Base-by-base conservation (phyloP, 2,113 vertebrate species). In the Dicrurus megarhynchus region DNA sequence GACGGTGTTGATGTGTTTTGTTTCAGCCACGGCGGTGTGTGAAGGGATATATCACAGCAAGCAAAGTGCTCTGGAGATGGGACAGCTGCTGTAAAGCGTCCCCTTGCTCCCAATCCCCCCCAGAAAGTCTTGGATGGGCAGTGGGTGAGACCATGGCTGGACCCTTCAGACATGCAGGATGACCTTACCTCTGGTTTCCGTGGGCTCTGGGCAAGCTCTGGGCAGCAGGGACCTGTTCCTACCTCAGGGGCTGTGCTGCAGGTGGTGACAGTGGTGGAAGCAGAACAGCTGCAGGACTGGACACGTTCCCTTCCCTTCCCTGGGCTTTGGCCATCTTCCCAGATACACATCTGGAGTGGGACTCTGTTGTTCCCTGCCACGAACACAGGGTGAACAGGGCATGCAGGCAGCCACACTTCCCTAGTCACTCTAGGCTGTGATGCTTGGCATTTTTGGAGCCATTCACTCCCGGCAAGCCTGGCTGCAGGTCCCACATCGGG, bases 391-490 rank as follows among this genome's bases (percentile, higher is more conserved):
- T n/a, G 16, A 71, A 6, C 41, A 17, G 47, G 24, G 12, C 2
- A 5, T 7, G 2, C 3, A 6, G 46, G n/a, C 32, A 77, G 39
- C n/a, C 39, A 6, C 0, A 0, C 23, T 71, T 10, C 46, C 50
- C 46, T 2, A 6, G 19, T 11, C 22, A 4, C 30, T 30, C 35
- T 19, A 49, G 30, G 39, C 49, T 79, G 21, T 26, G 37, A 18
- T 5, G 6, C 44, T 60, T 16, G 37, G 19, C 22, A 28, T 32
- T 61, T 92, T 23, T 33, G 6, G 47, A 84, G 61, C 39, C 10
- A 3, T 35, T 68, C 33, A 5, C 10, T 28, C 6, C 10, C 0
- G 0, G 14, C 37, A 27, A 50, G 27, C 49, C 27, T 1, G 0
- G 37, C 11, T 77, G 16, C 49, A 28, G 2, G 19, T 44, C n/a